A percentile compares a stretch with the other conserved stretches of the same genome.
Evolutionary conservation across 2,113 vertebrate genomes (phyloP).

Genomic region (Bos indicus): DNA sequence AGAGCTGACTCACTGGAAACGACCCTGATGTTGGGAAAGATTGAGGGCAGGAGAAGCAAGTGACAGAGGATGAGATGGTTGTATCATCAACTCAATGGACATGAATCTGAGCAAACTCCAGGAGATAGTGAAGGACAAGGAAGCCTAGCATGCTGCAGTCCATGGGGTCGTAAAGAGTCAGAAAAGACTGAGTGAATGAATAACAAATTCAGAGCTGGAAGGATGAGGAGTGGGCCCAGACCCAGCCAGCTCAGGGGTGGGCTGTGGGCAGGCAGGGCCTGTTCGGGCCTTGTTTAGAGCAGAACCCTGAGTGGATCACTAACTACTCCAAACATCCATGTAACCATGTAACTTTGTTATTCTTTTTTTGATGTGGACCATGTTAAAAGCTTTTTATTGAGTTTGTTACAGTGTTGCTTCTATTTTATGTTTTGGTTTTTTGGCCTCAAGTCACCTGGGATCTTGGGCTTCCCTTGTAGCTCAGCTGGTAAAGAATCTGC

Average conservation of each 20-base stretch:
- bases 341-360: background rate
- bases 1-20: background rate
- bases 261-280: background rate
- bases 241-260: background rate
- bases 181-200: background rate
- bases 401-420: background rate
- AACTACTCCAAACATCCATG: background rate
- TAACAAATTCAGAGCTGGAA: background rate
- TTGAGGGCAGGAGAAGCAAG: background rate
- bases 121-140: background rate
- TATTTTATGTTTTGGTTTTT: background rate
- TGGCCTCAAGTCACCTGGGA: background rate
- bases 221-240: too few relatives aligned
- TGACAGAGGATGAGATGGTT: background rate
- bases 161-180: background rate
- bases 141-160: background rate
- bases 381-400: background rate
- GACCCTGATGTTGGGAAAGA: background rate
- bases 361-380: background rate
- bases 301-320: background rate
- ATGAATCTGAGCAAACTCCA: background rate
- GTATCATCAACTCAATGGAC: background rate
- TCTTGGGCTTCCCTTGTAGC: background rate
- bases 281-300: accelerated
- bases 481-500: too few relatives aligned